Base-by-base conservation (phyloP, 2,113 vertebrate species). In the Nerophis ophidion region DNA sequence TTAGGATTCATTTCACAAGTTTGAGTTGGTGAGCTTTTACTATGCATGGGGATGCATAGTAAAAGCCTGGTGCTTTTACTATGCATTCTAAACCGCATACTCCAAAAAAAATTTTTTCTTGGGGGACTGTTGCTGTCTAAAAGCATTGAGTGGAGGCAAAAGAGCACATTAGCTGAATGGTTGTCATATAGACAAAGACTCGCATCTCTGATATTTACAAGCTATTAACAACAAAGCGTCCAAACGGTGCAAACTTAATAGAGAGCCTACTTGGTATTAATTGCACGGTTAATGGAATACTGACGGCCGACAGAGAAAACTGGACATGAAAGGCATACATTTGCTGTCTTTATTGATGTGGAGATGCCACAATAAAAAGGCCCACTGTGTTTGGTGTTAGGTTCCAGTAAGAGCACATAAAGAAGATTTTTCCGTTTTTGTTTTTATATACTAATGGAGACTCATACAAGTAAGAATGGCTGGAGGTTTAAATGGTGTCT, bases 281-380 rank as follows among this genome's bases (percentile, higher is more conserved):
- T 91, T 88, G 89, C 84, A 70, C 67, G 72, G 86, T 87, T 87
- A 89, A 91, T 91, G 88, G 88, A 89, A 73, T 74, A 72, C 77
- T 82, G 74, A 88, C 85, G 81, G 74, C 86, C 75, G 84, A 83
- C 79, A 85, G 81, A 83, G 83, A 87, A 72, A 82, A 80, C 69
- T 72, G 63, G 60, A 81, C 80, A 88, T 90, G 84, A 90, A 90
- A 89, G 84, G 80, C 80, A 68, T 72, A 74, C 58, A 68, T 84
- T 82, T 84, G 75, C 62, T 58, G 63, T 76, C 61, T 79, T 81
- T 78, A 81, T 81, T 86, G 81, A 86, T 84, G 72, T 81, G 76
- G 71, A 84, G 79, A 83, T 74, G 60, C 50, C 5, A 52, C 51
- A 66, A 81, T 81, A 72, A 83, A 76, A 77, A 77, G 66, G 63